Conservation (phyloP, 2,113 vertebrate species). For the Alligator mississippiensis region DNA sequence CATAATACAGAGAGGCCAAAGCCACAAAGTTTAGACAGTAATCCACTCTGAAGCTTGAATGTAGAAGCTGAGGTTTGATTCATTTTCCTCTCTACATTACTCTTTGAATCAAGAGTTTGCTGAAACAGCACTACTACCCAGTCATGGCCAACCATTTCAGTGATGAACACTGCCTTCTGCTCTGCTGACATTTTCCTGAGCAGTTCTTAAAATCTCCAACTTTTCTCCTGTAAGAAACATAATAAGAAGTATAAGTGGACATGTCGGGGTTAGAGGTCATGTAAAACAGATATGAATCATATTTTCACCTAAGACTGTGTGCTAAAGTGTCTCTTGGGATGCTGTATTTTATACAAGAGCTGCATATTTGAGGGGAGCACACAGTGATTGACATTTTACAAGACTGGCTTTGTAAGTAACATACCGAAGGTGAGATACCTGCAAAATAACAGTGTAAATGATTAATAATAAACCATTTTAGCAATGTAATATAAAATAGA, state of each 20-base stretch:
- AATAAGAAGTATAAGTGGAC: not conserved
- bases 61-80: not conserved
- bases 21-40: not conserved
- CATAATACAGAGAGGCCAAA: not conserved
- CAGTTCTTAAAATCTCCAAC: not conserved
- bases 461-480: not conserved
- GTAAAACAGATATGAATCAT: not conserved
- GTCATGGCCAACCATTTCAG: not conserved
- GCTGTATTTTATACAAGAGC: not conserved
- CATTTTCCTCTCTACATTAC: not conserved
- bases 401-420: not conserved
- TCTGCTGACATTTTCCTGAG: not conserved
- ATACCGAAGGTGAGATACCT: not conserved
- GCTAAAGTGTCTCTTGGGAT: not conserved
- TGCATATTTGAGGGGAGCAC: not conserved
- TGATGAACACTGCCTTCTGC: accelerated
- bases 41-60: not conserved
- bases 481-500: not conserved
- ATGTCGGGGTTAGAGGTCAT: not conserved
- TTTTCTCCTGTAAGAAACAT: not conserved
- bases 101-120: not conserved
- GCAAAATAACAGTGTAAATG: not conserved
- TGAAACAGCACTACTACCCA: not conserved
- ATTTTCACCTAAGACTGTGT: not conserved
- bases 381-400: not conserved